phyloP scores from a whole-genome alignment of 35 echinoderm and acorn worm genomes.

The Strongylocentrotus purpuratus region DNA sequence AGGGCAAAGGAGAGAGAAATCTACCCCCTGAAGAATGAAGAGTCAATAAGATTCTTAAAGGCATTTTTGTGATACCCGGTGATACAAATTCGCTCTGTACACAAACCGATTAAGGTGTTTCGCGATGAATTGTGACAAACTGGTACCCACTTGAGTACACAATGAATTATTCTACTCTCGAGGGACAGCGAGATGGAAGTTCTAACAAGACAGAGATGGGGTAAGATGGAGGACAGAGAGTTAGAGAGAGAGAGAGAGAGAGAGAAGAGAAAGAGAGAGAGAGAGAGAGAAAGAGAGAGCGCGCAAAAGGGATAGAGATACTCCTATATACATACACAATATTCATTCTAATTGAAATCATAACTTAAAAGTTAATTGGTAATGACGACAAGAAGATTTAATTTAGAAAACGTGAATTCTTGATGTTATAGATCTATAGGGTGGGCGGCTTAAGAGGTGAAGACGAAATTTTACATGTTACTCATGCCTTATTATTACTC shows the following conservation, averaged over 20 bases:
- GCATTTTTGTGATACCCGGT: conserved; percentile 45
- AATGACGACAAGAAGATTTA: too few relatives aligned
- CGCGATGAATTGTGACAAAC: conserved; percentile 10
- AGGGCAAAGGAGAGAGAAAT: not conserved
- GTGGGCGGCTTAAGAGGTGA: too few relatives aligned
- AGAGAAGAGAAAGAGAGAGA: not conserved
- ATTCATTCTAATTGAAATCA: too few relatives aligned
- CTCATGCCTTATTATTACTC: too few relatives aligned
- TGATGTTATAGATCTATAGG: too few relatives aligned
- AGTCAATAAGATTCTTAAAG: conserved; percentile 24
- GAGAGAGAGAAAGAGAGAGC: not conserved
- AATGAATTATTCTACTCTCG: not conserved
- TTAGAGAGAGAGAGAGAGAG: not conserved
- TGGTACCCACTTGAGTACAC: not conserved
- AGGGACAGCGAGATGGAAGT: not conserved
- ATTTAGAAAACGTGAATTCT: too few relatives aligned
- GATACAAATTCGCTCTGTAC: conserved; percentile 36
- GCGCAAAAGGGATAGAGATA: too few relatives aligned
- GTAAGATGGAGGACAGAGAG: not conserved
- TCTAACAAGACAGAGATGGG: not conserved
- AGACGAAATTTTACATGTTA: too few relatives aligned
- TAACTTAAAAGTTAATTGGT: too few relatives aligned
- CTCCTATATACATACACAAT: too few relatives aligned
- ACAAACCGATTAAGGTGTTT: conserved; percentile 19
- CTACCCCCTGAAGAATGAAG: not conserved